Evolutionary conservation across 1,140 invertebrate genomes (phyloP).

Genomic region (Hyposmocoma kahamanoa): DNA sequence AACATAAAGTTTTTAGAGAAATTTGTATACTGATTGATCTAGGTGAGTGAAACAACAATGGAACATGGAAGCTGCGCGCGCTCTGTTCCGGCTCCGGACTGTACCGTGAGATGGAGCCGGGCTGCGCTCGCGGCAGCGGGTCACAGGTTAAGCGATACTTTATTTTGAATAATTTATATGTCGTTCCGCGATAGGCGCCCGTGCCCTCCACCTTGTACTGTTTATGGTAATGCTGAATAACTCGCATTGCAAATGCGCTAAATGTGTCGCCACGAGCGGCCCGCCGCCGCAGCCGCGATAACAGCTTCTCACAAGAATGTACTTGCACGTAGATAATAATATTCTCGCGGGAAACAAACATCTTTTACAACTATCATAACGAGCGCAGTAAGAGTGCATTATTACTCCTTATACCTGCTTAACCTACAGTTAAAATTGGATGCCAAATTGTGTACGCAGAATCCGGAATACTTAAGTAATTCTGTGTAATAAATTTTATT

Average conservation of each 20-base stretch:
- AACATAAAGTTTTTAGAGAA: too few species aligned
- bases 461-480: not conserved
- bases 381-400: too few species aligned
- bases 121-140: conserved; percentile 32
- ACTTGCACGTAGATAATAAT: too few species aligned
- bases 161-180: conserved; percentile 74
- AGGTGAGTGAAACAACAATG: too few species aligned
- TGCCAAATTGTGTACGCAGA: too few species aligned
- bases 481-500: not conserved
- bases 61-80: too few species aligned
- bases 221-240: conserved; percentile 72
- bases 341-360: too few species aligned
- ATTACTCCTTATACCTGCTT: too few species aligned
- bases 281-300: conserved; percentile 48
- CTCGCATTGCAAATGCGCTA: conserved; percentile 71
- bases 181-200: conserved; percentile 68
- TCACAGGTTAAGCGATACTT: conserved; percentile 72
- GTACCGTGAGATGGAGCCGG: conserved; percentile 8
- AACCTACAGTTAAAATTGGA: too few species aligned
- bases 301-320: conserved; percentile 40
- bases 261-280: conserved; percentile 61
- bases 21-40: too few species aligned
- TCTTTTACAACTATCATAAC: too few species aligned
- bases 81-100: too few species aligned
- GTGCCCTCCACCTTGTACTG: conserved; percentile 65